phyloP scores from a whole-genome alignment of 2,113 vertebrate species.

The Halcyon malimbica region DNA sequence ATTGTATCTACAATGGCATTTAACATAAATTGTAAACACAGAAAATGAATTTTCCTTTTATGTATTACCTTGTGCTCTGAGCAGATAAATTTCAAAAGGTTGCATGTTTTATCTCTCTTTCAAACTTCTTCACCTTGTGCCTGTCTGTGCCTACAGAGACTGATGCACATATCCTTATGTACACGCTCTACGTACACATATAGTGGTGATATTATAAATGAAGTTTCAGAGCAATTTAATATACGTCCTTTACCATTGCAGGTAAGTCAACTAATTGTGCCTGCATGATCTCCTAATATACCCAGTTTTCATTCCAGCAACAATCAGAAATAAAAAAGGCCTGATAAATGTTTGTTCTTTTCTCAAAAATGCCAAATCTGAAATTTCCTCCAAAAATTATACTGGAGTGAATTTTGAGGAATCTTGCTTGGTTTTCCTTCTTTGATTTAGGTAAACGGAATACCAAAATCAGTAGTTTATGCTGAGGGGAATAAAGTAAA shows the following conservation, averaged over 20 bases:
- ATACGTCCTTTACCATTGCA: background rate
- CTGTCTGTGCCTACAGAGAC: background rate
- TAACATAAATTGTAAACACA: conserved; percentile 48
- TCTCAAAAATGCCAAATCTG: background rate
- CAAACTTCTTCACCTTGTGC: background rate
- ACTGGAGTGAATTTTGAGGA: background rate
- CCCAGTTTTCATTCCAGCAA: background rate
- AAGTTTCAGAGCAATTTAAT: background rate
- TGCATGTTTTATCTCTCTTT: background rate
- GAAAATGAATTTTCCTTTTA: conserved; percentile 44
- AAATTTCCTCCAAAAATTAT: background rate
- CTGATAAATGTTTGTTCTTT: background rate
- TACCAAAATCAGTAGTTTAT: background rate
- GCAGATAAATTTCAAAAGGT: conserved; percentile 59
- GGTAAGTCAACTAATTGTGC: background rate
- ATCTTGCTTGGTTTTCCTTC: background rate
- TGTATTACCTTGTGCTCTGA: conserved; percentile 28
- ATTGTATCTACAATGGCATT: conserved; percentile 50
- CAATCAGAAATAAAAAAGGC: background rate
- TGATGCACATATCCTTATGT: background rate
- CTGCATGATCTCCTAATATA: background rate
- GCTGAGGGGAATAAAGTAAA: background rate
- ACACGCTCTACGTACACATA: rapidly evolving
- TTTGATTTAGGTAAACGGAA: background rate
- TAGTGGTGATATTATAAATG: background rate